Evolutionary conservation across 1,140 invertebrate species (phyloP).

Genomic region (Meloidogyne floridensis): DNA sequence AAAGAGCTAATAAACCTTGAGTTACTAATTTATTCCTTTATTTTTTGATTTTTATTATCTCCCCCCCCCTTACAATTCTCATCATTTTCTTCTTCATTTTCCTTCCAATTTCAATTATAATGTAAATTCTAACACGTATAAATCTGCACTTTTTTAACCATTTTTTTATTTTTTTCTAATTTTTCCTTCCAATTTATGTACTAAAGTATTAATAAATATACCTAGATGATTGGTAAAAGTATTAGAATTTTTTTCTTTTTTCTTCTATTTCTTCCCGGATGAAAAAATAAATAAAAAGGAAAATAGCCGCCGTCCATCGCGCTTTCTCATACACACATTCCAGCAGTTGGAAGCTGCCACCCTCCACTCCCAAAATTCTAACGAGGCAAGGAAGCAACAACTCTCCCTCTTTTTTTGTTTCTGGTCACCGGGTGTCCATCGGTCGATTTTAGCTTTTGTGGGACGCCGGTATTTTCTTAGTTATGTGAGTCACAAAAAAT

Average conservation of each 20-base stretch:
- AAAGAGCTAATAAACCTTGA: no score
- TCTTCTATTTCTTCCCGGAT: neutral
- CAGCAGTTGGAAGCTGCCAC: neutral
- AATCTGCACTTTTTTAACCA: no score
- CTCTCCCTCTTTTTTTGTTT: neutral
- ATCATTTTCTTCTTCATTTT: neutral
- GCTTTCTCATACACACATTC: neutral
- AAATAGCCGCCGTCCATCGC: constrained; percentile 3
- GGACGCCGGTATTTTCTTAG: neutral
- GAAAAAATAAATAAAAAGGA: neutral
- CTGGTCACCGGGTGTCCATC: constrained; percentile 7
- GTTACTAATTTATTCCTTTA: no score
- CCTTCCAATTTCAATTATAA: neutral
- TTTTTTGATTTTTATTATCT: no score
- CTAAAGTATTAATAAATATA: neutral
- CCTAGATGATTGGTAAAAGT: constrained; percentile 8
- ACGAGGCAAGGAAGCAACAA: neutral
- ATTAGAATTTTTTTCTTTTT: neutral
- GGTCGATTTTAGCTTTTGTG: neutral
- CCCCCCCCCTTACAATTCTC: neutral
- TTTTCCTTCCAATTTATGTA: neutral
- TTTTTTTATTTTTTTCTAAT: neutral
- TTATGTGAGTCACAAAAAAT: neutral
- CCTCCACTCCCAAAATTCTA: neutral
- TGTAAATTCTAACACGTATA: neutral